These are phyloP conservation scores for Adrianichthys oophorus DNA, from an alignment of 2,797 vertebrate species.

Conservation along the genomic window DNA sequence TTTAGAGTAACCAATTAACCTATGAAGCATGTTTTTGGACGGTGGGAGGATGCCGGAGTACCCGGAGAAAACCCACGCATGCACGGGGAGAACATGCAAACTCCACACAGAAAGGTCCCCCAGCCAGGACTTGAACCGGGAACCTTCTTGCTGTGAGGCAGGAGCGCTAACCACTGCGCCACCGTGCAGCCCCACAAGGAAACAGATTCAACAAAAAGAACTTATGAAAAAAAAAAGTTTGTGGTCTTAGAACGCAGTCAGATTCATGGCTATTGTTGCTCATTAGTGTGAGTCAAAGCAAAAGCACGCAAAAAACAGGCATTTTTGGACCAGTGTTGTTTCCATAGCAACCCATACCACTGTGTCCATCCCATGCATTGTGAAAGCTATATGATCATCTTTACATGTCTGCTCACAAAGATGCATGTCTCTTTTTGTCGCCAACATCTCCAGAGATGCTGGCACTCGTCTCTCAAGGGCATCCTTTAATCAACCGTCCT, in stretches of 20 bases:
- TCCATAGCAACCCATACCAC: conserved; percentile 42
- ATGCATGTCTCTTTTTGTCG: conserved; percentile 14
- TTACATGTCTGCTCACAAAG: conserved; percentile 1
- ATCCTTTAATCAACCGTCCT: conserved; percentile 64
- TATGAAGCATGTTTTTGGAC: no score
- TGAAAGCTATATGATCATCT: neutral
- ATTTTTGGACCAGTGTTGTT: conserved; percentile 30
- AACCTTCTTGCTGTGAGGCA: no score
- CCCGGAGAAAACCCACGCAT: no score
- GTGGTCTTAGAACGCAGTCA: conserved; percentile 7
- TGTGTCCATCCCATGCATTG: conserved; percentile 1
- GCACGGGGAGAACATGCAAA: no score
- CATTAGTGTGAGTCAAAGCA: conserved; percentile 19
- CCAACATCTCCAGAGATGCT: conserved; percentile 25
- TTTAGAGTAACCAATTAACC: no score
- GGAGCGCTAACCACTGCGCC: no score
- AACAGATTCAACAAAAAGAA: neutral
- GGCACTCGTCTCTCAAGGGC: conserved; percentile 57
- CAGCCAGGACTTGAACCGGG: no score
- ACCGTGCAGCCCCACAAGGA: neutral
- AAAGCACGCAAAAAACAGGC: neutral
- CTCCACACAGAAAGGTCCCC: no score
- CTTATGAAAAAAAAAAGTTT: conserved; percentile 13
- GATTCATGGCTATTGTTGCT: neutral
- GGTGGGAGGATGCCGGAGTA: no score